Conservation (phyloP, 1,140 invertebrate genomes). For the Drosophila subobscura region DNA sequence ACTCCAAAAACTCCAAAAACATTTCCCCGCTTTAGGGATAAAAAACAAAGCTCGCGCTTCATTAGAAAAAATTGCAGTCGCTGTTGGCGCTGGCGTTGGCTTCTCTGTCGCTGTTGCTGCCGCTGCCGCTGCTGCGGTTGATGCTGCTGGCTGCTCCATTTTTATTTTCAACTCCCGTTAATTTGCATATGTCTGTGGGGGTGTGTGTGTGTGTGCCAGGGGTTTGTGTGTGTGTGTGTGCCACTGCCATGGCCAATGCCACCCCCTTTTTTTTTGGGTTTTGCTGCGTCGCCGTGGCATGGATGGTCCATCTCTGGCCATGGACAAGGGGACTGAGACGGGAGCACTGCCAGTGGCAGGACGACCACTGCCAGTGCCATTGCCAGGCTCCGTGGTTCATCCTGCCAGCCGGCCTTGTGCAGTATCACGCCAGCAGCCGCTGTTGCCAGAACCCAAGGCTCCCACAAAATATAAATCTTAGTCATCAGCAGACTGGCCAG, state of each 20-base stretch:
- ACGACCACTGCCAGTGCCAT: background rate
- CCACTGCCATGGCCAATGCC: slow-evolving; percentile 76
- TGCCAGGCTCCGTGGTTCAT: slow-evolving; percentile 81
- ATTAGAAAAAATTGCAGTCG: slow-evolving; percentile 66
- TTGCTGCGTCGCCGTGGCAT: slow-evolving; percentile 23
- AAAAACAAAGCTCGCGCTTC: slow-evolving; percentile 47
- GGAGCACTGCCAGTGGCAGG: too few species aligned
- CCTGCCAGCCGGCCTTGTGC: slow-evolving; percentile 80
- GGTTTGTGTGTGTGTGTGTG: slow-evolving; percentile 38
- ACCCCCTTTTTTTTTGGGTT: slow-evolving; percentile 55
- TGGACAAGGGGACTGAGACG: background rate
- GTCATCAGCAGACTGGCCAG: slow-evolving; percentile 64
- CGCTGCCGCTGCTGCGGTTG: slow-evolving; percentile 40
- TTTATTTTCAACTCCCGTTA: slow-evolving; percentile 74
- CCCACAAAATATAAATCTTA: slow-evolving; percentile 79
- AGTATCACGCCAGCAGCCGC: slow-evolving; percentile 81
- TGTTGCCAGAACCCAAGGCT: slow-evolving; percentile 76
- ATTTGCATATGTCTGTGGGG: slow-evolving; percentile 65
- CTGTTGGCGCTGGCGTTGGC: slow-evolving; percentile 30
- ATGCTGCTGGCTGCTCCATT: slow-evolving; percentile 73
- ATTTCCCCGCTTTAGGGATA: slow-evolving; percentile 62
- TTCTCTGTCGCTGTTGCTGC: slow-evolving; percentile 6
- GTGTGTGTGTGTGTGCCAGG: slow-evolving; percentile 53
- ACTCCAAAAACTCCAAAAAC: background rate
- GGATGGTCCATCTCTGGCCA: slow-evolving; percentile 45